These are phyloP conservation scores for Oxycera nigricornis DNA, from an alignment of 2,888 invertebrate genomes.

Conservation along the genomic window DNA sequence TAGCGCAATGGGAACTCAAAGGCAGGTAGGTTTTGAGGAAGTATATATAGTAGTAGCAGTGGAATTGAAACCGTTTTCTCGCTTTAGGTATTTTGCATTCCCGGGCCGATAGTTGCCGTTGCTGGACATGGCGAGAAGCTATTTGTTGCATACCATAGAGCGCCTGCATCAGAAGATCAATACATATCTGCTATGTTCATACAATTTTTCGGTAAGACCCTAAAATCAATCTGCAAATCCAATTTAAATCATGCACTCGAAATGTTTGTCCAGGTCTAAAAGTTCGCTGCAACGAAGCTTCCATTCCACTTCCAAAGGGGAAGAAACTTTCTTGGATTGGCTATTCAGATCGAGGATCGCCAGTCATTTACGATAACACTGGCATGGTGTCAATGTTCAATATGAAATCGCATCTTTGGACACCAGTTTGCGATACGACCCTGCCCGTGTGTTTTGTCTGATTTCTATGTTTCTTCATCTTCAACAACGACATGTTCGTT, in stretches of 20 bases:
- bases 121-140: conserved; percentile 69
- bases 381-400: conserved; percentile 79
- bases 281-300: conserved; percentile 65
- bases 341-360: conserved; percentile 81
- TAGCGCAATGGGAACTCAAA: conserved; percentile 86
- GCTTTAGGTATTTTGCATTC: conserved; percentile 65
- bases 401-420: conserved; percentile 76
- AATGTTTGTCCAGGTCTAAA: conserved; percentile 54
- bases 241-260: neutral
- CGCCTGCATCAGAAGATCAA: conserved; percentile 65
- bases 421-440: conserved; percentile 78
- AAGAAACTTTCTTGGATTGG: conserved; percentile 77
- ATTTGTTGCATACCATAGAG: conserved; percentile 72
- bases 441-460: conserved; percentile 69
- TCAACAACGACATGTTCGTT: neutral
- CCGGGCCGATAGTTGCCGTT: conserved; percentile 76
- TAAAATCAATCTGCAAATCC: neutral
- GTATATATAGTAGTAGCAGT: no score
- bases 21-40: conserved; percentile 64
- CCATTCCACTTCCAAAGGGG: conserved; percentile 72
- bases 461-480: neutral
- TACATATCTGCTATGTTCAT: conserved; percentile 66
- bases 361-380: conserved; percentile 76
- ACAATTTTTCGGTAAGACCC: conserved; percentile 61
- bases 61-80: neutral